Evolutionary conservation across 2,888 invertebrate species (phyloP), one percentile per base, ranked within the genome.

Genomic region (Podotricha telesiphe): DNA sequence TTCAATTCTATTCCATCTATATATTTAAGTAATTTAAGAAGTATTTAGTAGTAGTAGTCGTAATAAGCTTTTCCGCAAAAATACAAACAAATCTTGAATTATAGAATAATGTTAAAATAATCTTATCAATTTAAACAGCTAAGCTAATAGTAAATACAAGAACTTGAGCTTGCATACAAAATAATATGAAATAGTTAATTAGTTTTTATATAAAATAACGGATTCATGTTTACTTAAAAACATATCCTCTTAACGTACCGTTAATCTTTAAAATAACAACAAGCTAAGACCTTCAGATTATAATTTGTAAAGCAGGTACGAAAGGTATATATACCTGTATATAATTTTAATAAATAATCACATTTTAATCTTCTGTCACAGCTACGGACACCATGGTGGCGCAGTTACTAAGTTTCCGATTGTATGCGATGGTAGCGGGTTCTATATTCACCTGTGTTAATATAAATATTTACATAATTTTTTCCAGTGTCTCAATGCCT

Each of bases 161-260:
- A 56, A 22, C 20, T 22, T 22, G 22, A 42, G 10, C 0, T 15
- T 28, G 2, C n/a, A n/a, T 10, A 17, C 42, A 28, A 45, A 19
- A 45, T 45, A 58, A 40, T 0, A 1, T 10, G 2, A 11, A 13
- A 58, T 15, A 0, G 15, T 58, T 58, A 56, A 56, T 56, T 56
- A 56, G 19, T 42, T 45, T 45, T 59, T 17, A 13, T 6, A 45
- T 59, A 42, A 45, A 45, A n/a, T 59, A 59, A 59, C 45, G 45
- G 45, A 11, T 13, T 28, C 10, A 42, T 42, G 17, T 28, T 59
- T 28, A 59, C 28, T 59, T 59, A 59, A 59, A 45, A 59, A 45
- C 10, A 2, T 22, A 59, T 45, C 59, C 59, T 45, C 59, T 59
- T 59, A 59, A 6, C 59, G 40, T 53, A 58, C 42, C 28, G 59